These are phyloP conservation scores for Amorpha juglandis DNA, from an alignment of 2,888 invertebrate genomes.

Conservation along the genomic window DNA sequence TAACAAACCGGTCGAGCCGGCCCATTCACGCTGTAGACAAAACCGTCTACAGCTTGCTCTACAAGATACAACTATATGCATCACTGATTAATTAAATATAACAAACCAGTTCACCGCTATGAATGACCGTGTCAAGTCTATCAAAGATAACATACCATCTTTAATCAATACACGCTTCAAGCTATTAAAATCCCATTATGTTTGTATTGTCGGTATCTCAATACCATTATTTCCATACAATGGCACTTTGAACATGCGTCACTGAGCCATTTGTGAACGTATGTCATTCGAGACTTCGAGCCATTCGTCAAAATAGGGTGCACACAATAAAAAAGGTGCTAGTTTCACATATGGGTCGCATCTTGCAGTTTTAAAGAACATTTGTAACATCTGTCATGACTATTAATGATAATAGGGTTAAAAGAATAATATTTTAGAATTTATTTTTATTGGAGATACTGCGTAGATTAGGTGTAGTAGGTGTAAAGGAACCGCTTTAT, in stretches of 20 bases:
- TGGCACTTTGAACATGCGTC: slow-evolving; percentile 53
- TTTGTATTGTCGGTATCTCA: slow-evolving; percentile 50
- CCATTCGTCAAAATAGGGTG: background rate
- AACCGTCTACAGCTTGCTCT: no score
- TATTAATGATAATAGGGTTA: no score
- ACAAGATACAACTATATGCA: no score
- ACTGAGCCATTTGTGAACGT: slow-evolving; percentile 45
- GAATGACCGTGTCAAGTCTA: slow-evolving; percentile 1
- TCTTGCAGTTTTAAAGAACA: background rate
- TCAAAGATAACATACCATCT: background rate
- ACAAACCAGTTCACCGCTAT: background rate
- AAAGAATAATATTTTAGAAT: no score
- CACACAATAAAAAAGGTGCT: background rate
- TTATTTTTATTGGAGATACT: no score
- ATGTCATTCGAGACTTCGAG: background rate
- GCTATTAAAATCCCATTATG: slow-evolving; percentile 60
- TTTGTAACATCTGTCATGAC: no score
- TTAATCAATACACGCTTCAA: slow-evolving; percentile 11
- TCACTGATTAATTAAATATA: background rate
- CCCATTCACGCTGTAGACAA: no score
- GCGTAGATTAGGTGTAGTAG: no score
- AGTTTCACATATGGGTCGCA: background rate
- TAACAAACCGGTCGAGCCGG: no score
- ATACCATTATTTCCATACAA: slow-evolving; percentile 62
- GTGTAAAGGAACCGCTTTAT: no score